Evolutionary conservation across 2,888 invertebrate genomes (phyloP).

Genomic region (Phengaris arion): DNA sequence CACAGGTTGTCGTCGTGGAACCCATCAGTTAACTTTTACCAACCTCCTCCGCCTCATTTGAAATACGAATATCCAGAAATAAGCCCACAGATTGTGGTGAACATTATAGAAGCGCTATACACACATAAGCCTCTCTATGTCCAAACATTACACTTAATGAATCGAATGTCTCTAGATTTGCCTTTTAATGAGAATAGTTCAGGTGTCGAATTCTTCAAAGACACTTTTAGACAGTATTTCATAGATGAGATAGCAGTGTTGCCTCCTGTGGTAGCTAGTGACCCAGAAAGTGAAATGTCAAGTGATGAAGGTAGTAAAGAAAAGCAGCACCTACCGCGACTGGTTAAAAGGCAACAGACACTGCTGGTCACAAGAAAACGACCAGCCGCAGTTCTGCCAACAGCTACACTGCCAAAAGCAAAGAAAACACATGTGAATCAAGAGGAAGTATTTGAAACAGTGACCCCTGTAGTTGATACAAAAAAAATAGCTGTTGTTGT

Average conservation of each 20-base stretch:
- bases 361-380: slow-evolving; percentile 61
- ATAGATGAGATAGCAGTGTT: slow-evolving; percentile 49
- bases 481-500: slow-evolving; percentile 71
- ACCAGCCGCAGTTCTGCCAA: slow-evolving; percentile 49
- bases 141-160: slow-evolving; percentile 94
- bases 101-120: slow-evolving; percentile 87
- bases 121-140: slow-evolving; percentile 90
- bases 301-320: slow-evolving; percentile 60
- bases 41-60: slow-evolving; percentile 87
- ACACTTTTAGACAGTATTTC: slow-evolving; percentile 58
- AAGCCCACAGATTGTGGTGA: slow-evolving; percentile 84
- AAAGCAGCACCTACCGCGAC: slow-evolving; percentile 45
- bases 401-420: slow-evolving; percentile 50
- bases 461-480: slow-evolving; percentile 55
- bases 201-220: slow-evolving; percentile 57
- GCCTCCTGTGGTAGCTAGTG: slow-evolving; percentile 48
- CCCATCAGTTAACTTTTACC: slow-evolving; percentile 82
- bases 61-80: slow-evolving; percentile 91
- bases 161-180: slow-evolving; percentile 93
- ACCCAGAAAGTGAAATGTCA: slow-evolving; percentile 69
- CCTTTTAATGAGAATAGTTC: slow-evolving; percentile 84
- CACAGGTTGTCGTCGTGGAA: slow-evolving; percentile 67
- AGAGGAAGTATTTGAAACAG: slow-evolving; percentile 66
- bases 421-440: slow-evolving; percentile 54
- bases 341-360: slow-evolving; percentile 62